phyloP scores from a whole-genome alignment of 2,113 vertebrate species.

The Phylloscopus trochiloides region DNA sequence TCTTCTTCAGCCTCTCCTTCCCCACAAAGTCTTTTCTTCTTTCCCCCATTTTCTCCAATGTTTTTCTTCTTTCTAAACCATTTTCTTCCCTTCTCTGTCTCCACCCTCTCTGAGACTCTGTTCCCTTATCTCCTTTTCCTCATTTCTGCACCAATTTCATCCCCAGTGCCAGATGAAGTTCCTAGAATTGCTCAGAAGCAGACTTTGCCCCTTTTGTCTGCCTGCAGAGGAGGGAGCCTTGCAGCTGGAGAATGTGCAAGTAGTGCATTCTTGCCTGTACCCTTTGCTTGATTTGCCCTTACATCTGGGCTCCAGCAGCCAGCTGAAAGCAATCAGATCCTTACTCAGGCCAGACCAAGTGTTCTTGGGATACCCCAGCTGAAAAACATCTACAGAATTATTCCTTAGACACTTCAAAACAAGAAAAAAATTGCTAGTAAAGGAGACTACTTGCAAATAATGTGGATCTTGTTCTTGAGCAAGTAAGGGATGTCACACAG shows the following conservation, averaged over 20 bases:
- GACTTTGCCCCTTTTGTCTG: conserved; percentile 26
- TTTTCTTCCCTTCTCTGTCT: neutral
- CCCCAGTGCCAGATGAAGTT: neutral
- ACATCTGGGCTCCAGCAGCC: neutral
- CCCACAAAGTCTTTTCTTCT: conserved; percentile 38
- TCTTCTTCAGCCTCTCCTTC: conserved; percentile 43
- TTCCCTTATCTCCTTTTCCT: neutral
- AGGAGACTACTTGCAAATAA: neutral
- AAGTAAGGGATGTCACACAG: neutral
- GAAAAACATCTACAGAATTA: neutral
- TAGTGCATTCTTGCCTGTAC: neutral
- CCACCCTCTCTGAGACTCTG: neutral
- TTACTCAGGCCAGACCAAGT: neutral
- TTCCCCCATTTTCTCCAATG: neutral
- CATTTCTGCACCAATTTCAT: neutral
- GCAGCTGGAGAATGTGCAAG: conserved; percentile 53
- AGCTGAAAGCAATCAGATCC: neutral
- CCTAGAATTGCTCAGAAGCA: neutral
- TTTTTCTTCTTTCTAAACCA: neutral
- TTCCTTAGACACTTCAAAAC: neutral
- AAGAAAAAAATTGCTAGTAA: neutral
- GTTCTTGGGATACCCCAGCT: neutral
- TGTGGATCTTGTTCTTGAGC: accelerated
- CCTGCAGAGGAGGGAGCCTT: conserved; percentile 51
- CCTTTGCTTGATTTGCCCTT: neutral